These are phyloP conservation scores for Hypomecis punctinalis DNA, from an alignment of 2,888 invertebrate species.

Conservation along the genomic window DNA sequence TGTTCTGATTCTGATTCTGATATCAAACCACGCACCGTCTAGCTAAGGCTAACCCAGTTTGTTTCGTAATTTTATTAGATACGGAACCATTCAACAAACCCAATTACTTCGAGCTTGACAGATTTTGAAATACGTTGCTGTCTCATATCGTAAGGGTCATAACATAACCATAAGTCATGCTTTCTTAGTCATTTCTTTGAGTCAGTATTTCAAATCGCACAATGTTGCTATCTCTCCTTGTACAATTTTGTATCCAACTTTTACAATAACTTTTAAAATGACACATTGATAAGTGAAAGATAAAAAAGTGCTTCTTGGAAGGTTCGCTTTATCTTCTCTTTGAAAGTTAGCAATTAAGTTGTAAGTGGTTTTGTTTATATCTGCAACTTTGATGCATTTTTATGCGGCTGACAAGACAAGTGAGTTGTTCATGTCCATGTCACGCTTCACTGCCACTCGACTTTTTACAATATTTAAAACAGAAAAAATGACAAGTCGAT, in stretches of 20 bases:
- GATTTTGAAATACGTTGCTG: not conserved
- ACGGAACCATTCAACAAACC: no score
- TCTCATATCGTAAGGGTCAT: not conserved
- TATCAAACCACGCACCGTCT: no score
- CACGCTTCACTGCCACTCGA: no score
- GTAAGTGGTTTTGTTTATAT: slow-evolving; percentile 8
- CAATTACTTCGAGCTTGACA: no score
- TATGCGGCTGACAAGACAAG: no score
- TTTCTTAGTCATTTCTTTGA: slow-evolving; percentile 25
- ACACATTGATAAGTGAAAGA: slow-evolving; percentile 15
- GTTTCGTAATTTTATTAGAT: no score
- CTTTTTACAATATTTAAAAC: no score
- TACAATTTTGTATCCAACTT: slow-evolving; percentile 21
- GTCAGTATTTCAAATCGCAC: slow-evolving; percentile 12
- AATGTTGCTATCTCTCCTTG: slow-evolving; percentile 24
- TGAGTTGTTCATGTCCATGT: no score
- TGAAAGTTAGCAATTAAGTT: slow-evolving; percentile 1
- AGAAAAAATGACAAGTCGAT: no score
- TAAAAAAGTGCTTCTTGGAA: slow-evolving; percentile 17
- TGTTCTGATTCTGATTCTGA: no score
- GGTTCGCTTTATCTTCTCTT: not conserved
- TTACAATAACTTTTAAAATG: slow-evolving; percentile 21
- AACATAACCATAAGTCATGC: slow-evolving; percentile 7
- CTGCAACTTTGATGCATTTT: slow-evolving; percentile 4
- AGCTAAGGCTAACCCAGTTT: no score